phyloP scores from a whole-genome alignment of 2,797 vertebrate species.

The Argentina silus region DNA sequence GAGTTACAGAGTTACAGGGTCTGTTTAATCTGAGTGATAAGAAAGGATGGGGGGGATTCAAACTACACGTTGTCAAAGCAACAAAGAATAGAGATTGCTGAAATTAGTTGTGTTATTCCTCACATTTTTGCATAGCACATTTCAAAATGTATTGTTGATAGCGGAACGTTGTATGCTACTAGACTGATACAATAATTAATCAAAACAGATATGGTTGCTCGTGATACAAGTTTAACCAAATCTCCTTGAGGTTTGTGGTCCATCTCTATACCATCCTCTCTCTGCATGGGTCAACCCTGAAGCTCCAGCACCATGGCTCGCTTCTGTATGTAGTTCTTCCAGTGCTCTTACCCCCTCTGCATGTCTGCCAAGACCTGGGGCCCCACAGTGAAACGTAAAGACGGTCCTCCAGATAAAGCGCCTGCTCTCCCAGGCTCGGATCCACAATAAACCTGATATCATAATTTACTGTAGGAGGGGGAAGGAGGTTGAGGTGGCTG shows the following conservation, averaged over 20 bases:
- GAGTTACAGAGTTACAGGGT: neutral
- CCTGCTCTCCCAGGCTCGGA: conserved; percentile 10
- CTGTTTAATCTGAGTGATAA: neutral
- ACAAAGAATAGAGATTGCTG: too few species aligned
- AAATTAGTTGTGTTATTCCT: too few species aligned
- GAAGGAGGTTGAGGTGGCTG: conserved; percentile 19
- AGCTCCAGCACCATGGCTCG: neutral
- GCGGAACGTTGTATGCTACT: neutral
- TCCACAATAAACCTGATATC: conserved; percentile 44
- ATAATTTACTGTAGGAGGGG: conserved; percentile 41
- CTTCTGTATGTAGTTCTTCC: neutral
- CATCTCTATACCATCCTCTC: neutral
- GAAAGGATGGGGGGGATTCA: neutral
- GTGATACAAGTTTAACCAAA: neutral
- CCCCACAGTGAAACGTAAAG: conserved; percentile 29
- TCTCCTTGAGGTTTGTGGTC: neutral
- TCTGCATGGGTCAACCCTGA: neutral
- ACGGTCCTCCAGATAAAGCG: conserved; percentile 25
- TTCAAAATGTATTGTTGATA: neutral
- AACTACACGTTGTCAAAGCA: too few species aligned
- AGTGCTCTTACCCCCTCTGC: neutral
- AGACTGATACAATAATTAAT: neutral
- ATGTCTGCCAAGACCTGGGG: conserved; percentile 21
- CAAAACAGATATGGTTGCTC: neutral
- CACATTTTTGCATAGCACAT: neutral